Conservation (phyloP, 2,888 invertebrate species). For the Luperina testacea region DNA sequence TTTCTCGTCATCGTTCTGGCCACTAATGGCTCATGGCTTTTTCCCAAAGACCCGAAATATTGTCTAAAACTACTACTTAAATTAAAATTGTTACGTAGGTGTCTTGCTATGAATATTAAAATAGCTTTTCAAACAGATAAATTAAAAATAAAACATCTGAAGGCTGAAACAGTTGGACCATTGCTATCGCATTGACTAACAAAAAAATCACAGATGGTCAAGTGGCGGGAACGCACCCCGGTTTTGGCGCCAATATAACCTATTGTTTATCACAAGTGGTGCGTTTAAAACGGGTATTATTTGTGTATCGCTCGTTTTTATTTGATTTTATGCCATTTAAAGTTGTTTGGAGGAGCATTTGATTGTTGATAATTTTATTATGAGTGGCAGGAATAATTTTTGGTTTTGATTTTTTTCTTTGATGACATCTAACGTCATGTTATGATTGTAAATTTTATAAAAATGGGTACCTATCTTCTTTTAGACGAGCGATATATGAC, state of each 20-base stretch:
- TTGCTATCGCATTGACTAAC: conserved; percentile 39
- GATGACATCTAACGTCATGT: conserved; percentile 24
- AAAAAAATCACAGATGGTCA: conserved; percentile 79
- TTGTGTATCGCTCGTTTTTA: conserved; percentile 79
- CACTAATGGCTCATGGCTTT: neutral
- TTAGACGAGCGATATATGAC: neutral
- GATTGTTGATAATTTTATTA: conserved; percentile 54
- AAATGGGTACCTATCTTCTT: neutral
- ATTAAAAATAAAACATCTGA: conserved; percentile 16
- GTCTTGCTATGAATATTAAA: neutral
- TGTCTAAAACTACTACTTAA: neutral
- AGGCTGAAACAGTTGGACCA: conserved; percentile 14
- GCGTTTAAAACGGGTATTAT: conserved; percentile 82
- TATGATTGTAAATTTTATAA: neutral
- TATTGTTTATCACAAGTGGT: conserved; percentile 85
- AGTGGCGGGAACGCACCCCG: conserved; percentile 77
- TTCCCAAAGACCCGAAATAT: neutral
- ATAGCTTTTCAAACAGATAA: neutral
- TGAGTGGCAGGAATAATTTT: conserved; percentile 31
- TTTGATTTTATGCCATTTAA: conserved; percentile 79
- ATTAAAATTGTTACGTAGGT: neutral
- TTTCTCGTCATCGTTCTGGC: neutral
- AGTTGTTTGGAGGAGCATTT: conserved; percentile 47
- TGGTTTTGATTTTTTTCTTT: conserved; percentile 36
- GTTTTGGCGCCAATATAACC: conserved; percentile 79